Evolutionary conservation across 2,888 invertebrate species (phyloP), one percentile per base, ranked within the genome.

Genomic region (Andrena hattorfiana): DNA sequence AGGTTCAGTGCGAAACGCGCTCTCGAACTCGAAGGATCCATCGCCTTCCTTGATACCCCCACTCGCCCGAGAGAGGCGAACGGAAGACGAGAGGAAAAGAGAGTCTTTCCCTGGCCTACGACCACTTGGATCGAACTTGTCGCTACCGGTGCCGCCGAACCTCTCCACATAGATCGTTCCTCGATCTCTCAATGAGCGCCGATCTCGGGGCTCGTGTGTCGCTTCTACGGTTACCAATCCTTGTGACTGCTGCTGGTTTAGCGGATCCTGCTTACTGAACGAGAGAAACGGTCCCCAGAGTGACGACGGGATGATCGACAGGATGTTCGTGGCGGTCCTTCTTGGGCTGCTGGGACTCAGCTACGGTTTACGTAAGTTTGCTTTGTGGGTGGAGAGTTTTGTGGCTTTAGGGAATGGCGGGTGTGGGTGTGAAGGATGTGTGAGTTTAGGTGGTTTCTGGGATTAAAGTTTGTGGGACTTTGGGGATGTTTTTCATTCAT

Each of bases 1-100:
- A 89, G 93, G 92, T 92, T 92, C 93, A 93, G 93, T 93, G 88
- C 89, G 90, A 91, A 90, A 91, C 92, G 93, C 89, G 92, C 93
- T 86, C 90, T 92, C 91, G 87, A 84, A 90, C 91, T 90, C 89
- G 90, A 90, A 92, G 90, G 90, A 92, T 89, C 89, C 74, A 81
- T 86, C 81, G 84, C 76, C 85, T 85, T 84, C 80, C 81, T 87
- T 77, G 83, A 88, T 85, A 42, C 86, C 86, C 85, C 78, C 79
- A 74, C 71, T 66, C 28, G 35, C 26, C 8, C 10, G 8, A 8
- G 26, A 26, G 20, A 23, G 23, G 28, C 42, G 42, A 42, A 42
- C 42, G 42, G 42, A 42, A 42, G 60, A 42, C 67, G 49, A n/a
- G 64, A 48, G 72, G 54, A 48, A 35, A 64, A 60, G 74, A 68